These are phyloP conservation scores for Dryas iulia DNA, from an alignment of 1,140 invertebrate species.

Conservation along the genomic window DNA sequence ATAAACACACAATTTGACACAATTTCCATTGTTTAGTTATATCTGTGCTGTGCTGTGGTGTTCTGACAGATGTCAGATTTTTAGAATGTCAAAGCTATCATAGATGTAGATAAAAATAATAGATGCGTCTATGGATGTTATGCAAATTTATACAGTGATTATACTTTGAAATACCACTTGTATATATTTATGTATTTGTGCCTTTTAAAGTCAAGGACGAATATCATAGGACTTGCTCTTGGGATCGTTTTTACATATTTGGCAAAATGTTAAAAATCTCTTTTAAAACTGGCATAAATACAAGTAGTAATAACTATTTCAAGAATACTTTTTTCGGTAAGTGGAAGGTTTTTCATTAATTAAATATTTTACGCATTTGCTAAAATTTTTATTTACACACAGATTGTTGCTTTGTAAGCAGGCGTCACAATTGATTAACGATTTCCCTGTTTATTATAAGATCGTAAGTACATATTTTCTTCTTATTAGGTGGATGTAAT, in stretches of 20 bases:
- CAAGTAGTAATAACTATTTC: conserved; percentile 3
- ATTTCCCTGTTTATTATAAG: background rate
- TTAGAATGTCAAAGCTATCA: background rate
- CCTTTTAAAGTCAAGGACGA: background rate
- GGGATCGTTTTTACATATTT: background rate
- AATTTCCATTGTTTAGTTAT: no score
- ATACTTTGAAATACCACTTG: background rate
- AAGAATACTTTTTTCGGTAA: conserved; percentile 17
- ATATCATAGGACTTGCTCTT: background rate
- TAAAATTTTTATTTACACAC: background rate
- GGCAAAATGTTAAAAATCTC: conserved; percentile 14
- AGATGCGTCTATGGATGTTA: background rate
- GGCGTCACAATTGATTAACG: background rate
- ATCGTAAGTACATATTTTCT: background rate
- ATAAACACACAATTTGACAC: no score
- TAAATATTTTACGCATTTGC: background rate
- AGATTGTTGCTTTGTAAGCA: conserved; percentile 6
- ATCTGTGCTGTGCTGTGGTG: no score
- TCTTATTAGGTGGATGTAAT: conserved; percentile 40
- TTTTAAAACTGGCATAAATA: conserved; percentile 3
- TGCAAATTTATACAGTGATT: background rate
- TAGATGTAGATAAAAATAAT: background rate
- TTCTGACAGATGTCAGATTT: no score
- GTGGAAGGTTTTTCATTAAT: background rate
- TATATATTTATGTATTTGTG: background rate